Evolutionary conservation across 2,797 vertebrate species (phyloP).

Genomic region (Amblyraja radiata): DNA sequence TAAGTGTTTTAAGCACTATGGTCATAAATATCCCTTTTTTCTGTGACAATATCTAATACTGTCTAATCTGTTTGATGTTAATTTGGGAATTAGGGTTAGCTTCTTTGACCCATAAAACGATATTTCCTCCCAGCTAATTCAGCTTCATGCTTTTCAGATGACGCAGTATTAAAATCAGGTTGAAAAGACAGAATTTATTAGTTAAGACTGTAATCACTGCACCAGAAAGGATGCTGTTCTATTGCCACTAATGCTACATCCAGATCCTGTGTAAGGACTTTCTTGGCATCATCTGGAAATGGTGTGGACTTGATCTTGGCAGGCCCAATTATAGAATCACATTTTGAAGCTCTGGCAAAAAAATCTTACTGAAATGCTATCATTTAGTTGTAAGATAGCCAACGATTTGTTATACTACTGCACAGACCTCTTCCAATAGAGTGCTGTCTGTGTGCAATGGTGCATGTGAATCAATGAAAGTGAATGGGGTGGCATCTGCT

Average conservation of each 20-base stretch:
- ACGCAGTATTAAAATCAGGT: slow-evolving; percentile 17
- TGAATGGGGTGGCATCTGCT: background rate
- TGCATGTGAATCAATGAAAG: slow-evolving; percentile 21
- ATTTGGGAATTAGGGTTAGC: slow-evolving; percentile 35
- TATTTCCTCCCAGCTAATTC: slow-evolving; percentile 35
- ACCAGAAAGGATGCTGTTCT: slow-evolving; percentile 8
- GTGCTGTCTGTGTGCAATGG: background rate
- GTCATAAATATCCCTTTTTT: slow-evolving; percentile 15
- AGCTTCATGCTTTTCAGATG: slow-evolving; percentile 26
- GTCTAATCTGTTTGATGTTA: slow-evolving; percentile 36
- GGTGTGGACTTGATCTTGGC: background rate
- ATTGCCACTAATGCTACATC: background rate
- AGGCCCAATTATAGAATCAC: background rate
- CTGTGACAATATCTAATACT: slow-evolving; percentile 24
- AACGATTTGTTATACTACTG: background rate
- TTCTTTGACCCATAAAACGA: slow-evolving; percentile 37
- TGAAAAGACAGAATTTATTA: slow-evolving; percentile 34
- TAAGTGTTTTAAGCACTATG: background rate
- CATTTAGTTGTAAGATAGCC: background rate
- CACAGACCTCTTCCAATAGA: background rate
- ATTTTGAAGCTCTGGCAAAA: background rate
- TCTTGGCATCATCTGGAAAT: background rate
- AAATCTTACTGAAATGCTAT: background rate
- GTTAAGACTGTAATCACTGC: slow-evolving; percentile 8
- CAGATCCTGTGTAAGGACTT: background rate